A percentile compares a stretch with the other conserved stretches of the same genome.
Conservation (phyloP, 2,797 vertebrate species). For the Rhinatrema bivittatum region DNA sequence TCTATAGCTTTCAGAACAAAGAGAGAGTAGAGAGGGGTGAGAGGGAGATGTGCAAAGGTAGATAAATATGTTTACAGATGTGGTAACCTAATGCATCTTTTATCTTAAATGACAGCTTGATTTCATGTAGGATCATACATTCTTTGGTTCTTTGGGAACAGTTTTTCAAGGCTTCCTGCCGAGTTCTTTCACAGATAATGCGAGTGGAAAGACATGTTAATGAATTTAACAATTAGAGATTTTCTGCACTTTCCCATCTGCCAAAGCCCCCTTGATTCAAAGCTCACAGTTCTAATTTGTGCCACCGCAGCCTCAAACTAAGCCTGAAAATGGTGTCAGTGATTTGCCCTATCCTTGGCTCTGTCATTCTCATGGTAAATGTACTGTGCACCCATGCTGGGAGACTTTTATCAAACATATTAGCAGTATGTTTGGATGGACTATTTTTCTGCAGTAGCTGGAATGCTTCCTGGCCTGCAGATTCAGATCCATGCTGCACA, state of each 20-base stretch:
- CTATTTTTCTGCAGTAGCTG: conserved; percentile 68
- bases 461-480: too few relatives aligned
- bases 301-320: conserved; percentile 51
- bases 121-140: too few relatives aligned
- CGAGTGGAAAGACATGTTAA: conserved; percentile 58
- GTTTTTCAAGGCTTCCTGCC: conserved; percentile 35
- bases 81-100: too few relatives aligned
- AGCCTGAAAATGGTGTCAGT: conserved; percentile 49
- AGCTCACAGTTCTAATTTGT: conserved; percentile 49
- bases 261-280: conserved; percentile 59
- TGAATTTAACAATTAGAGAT: conserved; percentile 67
- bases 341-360: conserved; percentile 47
- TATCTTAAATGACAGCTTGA: too few relatives aligned
- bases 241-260: conserved; percentile 58
- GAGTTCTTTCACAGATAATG: conserved; percentile 45
- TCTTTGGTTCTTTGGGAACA: too few relatives aligned
- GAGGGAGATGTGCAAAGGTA: too few relatives aligned
- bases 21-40: too few relatives aligned
- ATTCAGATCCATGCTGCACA: too few relatives aligned
- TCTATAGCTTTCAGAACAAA: too few relatives aligned
- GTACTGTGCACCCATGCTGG: conserved; percentile 58
- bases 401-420: conserved; percentile 57
- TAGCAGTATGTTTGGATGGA: conserved; percentile 56
- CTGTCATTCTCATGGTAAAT: conserved; percentile 74
- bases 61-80: too few relatives aligned